Evolutionary conservation across 2,797 vertebrate species (phyloP).

Genomic region (Sebastes steindachneri): DNA sequence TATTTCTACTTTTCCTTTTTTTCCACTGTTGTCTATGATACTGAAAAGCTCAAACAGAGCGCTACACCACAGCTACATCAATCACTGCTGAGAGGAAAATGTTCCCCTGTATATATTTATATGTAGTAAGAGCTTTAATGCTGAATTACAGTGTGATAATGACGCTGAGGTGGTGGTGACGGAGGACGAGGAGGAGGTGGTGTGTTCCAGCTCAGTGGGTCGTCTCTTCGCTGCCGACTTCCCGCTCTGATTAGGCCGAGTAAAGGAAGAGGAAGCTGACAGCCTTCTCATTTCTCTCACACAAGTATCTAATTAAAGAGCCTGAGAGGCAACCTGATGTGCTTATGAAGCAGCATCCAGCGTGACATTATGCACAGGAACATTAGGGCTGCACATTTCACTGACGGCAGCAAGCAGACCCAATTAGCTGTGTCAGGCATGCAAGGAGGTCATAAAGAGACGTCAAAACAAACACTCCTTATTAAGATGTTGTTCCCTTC

Average conservation of each 20-base stretch:
- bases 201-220: background rate
- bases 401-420: background rate
- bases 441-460: background rate
- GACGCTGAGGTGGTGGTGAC: background rate
- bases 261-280: background rate
- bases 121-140: background rate
- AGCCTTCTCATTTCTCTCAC: background rate
- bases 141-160: background rate
- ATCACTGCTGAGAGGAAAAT: background rate
- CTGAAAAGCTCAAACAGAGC: background rate
- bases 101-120: too few relatives aligned
- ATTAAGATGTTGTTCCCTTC: background rate
- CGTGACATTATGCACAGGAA: background rate
- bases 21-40: background rate
- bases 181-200: rapidly evolving
- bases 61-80: background rate
- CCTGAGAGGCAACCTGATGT: background rate
- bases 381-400: background rate
- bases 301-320: background rate
- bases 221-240: background rate
- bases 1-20: too few relatives aligned
- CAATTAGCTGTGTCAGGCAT: background rate
- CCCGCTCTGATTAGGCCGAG: background rate
- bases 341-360: background rate
- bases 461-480: background rate